Conservation (phyloP, 2,888 invertebrate genomes). For the Dryocosmus kuriphilus region DNA sequence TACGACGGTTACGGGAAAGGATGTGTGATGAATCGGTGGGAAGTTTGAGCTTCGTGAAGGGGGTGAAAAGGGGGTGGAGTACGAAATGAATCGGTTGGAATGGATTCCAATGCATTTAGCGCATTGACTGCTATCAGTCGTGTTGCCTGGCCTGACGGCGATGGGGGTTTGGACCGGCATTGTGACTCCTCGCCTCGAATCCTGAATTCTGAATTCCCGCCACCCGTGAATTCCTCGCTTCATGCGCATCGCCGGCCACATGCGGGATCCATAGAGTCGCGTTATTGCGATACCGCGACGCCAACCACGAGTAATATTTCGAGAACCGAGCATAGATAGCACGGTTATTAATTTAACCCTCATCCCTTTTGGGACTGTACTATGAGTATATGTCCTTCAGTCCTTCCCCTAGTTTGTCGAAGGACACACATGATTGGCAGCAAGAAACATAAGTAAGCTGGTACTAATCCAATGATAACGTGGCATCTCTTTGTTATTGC, state of each 20-base stretch:
- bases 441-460: conserved; percentile 31
- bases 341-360: conserved; percentile 59
- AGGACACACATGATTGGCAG: conserved; percentile 13
- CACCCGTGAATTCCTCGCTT: conserved; percentile 56
- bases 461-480: neutral
- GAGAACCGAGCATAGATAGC: conserved; percentile 46
- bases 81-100: conserved; percentile 58
- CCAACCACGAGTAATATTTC: conserved; percentile 48
- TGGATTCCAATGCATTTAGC: conserved; percentile 69
- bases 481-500: neutral
- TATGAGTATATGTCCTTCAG: conserved; percentile 22
- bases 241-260: conserved; percentile 51
- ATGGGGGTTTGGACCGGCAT: conserved; percentile 69
- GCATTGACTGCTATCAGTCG: conserved; percentile 69
- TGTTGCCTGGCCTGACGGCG: conserved; percentile 65
- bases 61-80: conserved; percentile 36
- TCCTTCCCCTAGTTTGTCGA: conserved; percentile 8
- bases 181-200: conserved; percentile 55
- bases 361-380: conserved; percentile 18
- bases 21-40: conserved; percentile 32
- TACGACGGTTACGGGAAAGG: conserved; percentile 30
- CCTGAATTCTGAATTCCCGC: conserved; percentile 60
- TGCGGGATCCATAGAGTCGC: conserved; percentile 51
- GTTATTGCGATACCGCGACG: conserved; percentile 24
- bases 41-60: conserved; percentile 30